Evolutionary conservation across 2,888 invertebrate genomes (phyloP), one percentile per base, ranked within the genome.

Genomic region (Tachina lurida): DNA sequence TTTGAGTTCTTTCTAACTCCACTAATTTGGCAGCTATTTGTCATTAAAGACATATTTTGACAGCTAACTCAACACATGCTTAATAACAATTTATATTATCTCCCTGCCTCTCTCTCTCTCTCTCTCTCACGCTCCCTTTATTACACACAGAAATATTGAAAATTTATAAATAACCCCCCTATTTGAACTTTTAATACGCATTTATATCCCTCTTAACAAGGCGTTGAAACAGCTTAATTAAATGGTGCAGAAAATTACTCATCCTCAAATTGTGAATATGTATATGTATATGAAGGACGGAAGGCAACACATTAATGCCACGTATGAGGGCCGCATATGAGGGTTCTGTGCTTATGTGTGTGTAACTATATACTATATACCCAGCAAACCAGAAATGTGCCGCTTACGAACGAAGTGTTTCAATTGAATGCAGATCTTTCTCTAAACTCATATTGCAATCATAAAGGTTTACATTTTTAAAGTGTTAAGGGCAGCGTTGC

Each of bases 191-290:
- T 70, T 71, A 43, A 84, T 76, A 84, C 83, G 39, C 12, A 77
- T 84, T 83, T 86, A 73, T 83, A 83, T 83, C 77, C 75, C 76
- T 75, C 78, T 67, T 84, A 81, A 70, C 65, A 76, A 70, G 77
- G 85, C 87, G 87, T 83, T 88, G 88, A 91, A 89, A 89, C 90
- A 89, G 91, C 91, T 92, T 91, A 92, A 92, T 92, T 92, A 91
- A 92, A 92, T 92, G 92, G 91, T 89, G 91, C 91, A 91, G 90
- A 91, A 88, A 87, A 88, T 88, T 86, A 84, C 84, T 73, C 84
- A 73, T 47, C 60, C n/a, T 22, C 65, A 70, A 63, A 58, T 56
- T 71, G 17, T 49, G 10, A 10, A 71, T 74, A 74, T 80, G n/a
- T n/a, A n/a, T n/a, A n/a, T n/a, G n/a, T n/a, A 71, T 65, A 75